phyloP scores from a whole-genome alignment of 2,113 vertebrate species.

The Ictalurus furcatus region DNA sequence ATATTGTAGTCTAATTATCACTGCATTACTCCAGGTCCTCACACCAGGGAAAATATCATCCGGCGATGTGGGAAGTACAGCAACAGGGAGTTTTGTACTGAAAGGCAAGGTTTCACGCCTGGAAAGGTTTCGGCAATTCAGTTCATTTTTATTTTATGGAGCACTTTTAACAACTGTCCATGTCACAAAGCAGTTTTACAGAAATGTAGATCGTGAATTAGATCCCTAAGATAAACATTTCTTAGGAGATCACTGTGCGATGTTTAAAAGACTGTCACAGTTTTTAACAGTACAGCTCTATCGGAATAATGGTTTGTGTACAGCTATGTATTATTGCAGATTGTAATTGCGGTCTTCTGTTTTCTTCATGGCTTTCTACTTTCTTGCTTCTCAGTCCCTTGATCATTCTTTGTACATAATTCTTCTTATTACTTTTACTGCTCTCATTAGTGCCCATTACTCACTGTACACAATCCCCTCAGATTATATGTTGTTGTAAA shows the following conservation, averaged over 20 bases:
- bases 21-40: slow-evolving; percentile 6
- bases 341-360: background rate
- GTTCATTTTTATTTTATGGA: background rate
- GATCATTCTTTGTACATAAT: background rate
- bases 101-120: background rate
- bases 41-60: slow-evolving; percentile 16
- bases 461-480: background rate
- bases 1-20: slow-evolving; percentile 18
- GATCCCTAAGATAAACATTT: background rate
- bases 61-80: background rate
- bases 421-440: background rate
- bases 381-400: background rate
- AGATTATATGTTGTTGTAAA: background rate
- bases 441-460: background rate
- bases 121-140: background rate
- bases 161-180: background rate
- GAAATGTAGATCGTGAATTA: background rate
- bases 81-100: background rate
- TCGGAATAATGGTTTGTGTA: background rate
- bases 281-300: background rate
- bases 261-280: background rate
- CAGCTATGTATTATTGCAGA: background rate
- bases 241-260: background rate
- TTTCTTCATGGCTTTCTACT: background rate
- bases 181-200: background rate